Conservation (phyloP, 2,797 vertebrate species). For the Perodicticus potto region DNA sequence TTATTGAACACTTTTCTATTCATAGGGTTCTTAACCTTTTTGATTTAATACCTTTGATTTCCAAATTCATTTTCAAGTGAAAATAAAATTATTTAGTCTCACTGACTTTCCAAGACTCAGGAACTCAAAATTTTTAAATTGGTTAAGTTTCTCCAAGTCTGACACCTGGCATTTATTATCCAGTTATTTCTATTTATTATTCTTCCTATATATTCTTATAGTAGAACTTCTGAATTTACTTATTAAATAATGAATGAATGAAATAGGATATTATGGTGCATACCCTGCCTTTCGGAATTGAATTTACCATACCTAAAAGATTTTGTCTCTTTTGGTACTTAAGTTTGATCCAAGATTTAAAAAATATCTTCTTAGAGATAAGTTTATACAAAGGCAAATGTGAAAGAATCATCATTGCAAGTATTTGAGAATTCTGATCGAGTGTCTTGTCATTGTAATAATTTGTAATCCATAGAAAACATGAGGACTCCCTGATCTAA, state of each 20-base stretch:
- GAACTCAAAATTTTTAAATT: slow-evolving; percentile 43
- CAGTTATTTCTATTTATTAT: slow-evolving; percentile 26
- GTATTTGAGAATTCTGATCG: slow-evolving; percentile 28
- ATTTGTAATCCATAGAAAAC: not conserved
- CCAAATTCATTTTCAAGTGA: slow-evolving; percentile 68
- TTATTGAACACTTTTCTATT: slow-evolving; percentile 38
- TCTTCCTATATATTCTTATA: not conserved
- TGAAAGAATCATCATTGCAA: not conserved
- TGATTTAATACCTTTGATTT: slow-evolving; percentile 56
- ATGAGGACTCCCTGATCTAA: slow-evolving; percentile 8
- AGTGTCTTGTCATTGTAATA: not conserved
- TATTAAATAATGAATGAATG: not conserved
- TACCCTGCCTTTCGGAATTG: not conserved
- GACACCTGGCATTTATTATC: not conserved
- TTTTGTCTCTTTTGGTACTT: slow-evolving; percentile 17
- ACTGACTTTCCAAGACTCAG: slow-evolving; percentile 37
- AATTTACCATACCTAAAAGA: not conserved
- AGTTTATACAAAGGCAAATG: slow-evolving; percentile 41
- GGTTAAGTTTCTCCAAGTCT: slow-evolving; percentile 54
- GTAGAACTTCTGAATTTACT: not conserved
- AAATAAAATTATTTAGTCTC: slow-evolving; percentile 55
- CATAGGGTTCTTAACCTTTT: slow-evolving; percentile 43
- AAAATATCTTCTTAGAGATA: not conserved
- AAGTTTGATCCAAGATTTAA: slow-evolving; percentile 29
- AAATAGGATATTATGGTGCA: not conserved